These are phyloP conservation scores for Apamea monoglypha DNA, from an alignment of 2,888 invertebrate species.

Conservation along the genomic window DNA sequence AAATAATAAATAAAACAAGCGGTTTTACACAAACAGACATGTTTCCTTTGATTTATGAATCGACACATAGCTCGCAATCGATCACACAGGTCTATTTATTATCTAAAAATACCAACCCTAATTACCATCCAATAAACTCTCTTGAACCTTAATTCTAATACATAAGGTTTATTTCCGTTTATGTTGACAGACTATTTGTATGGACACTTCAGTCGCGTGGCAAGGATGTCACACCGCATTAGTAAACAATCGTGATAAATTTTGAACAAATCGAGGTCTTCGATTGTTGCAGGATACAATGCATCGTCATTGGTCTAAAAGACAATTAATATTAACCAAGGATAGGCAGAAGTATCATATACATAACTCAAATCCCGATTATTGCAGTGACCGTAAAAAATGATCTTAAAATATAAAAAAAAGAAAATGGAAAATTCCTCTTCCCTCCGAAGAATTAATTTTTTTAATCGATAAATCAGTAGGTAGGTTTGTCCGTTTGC, in stretches of 20 bases:
- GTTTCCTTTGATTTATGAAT: slow-evolving; percentile 62
- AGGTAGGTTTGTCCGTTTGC: neutral
- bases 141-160: neutral
- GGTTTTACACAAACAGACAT: slow-evolving; percentile 61
- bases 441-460: too few species aligned
- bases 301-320: slow-evolving; percentile 32
- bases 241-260: slow-evolving; percentile 68
- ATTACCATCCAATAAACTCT: neutral
- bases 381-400: neutral
- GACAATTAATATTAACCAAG: slow-evolving; percentile 26
- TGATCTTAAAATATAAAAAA: too few species aligned
- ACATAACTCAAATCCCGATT: neutral
- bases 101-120: slow-evolving; percentile 57
- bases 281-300: slow-evolving; percentile 62
- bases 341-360: neutral
- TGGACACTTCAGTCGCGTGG: slow-evolving; percentile 33
- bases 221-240: slow-evolving; percentile 70
- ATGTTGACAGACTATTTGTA: slow-evolving; percentile 22
- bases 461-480: neutral
- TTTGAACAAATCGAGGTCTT: slow-evolving; percentile 63
- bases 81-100: slow-evolving; percentile 63
- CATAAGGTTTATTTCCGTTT: slow-evolving; percentile 33
- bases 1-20: slow-evolving; percentile 61
- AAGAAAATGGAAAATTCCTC: too few species aligned
- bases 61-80: slow-evolving; percentile 44